A percentile compares a stretch with the other conserved stretches of the same genome.
These are phyloP conservation scores for Spicauda simplicius DNA, from an alignment of 2,888 invertebrate species.

Conservation along the genomic window DNA sequence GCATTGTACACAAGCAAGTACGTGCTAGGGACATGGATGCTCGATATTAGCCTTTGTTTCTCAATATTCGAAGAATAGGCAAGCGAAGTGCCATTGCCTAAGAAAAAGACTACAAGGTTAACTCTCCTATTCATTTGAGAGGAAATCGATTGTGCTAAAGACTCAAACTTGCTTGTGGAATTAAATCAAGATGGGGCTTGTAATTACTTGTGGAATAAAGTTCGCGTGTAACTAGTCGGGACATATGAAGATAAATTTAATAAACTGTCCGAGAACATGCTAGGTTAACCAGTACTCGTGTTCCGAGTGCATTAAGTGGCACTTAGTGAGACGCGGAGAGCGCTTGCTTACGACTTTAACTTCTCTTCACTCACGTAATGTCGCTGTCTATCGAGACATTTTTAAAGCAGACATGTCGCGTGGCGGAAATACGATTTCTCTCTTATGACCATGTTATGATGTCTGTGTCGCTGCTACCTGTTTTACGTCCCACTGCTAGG, in stretches of 20 bases:
- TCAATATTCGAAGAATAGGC: conserved; percentile 17
- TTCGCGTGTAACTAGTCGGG: conserved; percentile 3
- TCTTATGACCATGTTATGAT: background rate
- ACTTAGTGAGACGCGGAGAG: conserved; percentile 21
- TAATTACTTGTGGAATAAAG: background rate
- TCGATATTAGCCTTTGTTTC: conserved; percentile 28
- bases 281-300: conserved; percentile 30
- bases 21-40: background rate
- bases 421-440: background rate
- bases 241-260: conserved; percentile 12
- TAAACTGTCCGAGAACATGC: conserved; percentile 22
- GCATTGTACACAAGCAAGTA: background rate
- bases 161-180: background rate
- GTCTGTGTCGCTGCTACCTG: no score
- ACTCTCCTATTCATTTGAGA: background rate
- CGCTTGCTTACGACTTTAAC: conserved; percentile 26
- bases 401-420: background rate
- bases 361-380: conserved; percentile 1
- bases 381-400: conserved; percentile 1
- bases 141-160: conserved; percentile 4
- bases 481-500: no score
- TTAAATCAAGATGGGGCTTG: background rate
- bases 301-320: conserved; percentile 30
- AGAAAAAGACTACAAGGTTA: conserved; percentile 11
- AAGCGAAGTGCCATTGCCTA: conserved; percentile 15